phyloP scores from a whole-genome alignment of 2,888 invertebrate genomes.

The Megastigmus dorsalis region DNA sequence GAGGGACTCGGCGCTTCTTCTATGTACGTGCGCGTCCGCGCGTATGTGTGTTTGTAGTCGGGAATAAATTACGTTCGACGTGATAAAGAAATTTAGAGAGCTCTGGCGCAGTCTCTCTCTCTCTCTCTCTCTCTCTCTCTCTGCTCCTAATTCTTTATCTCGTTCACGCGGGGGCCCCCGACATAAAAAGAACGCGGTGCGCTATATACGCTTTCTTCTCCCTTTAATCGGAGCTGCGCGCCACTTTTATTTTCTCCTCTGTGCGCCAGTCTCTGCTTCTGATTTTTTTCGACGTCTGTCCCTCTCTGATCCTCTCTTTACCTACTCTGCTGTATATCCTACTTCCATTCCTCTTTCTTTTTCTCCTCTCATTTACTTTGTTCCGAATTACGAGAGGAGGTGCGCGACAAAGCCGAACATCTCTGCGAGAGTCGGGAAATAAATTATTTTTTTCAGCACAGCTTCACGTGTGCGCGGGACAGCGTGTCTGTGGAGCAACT shows the following conservation, averaged over 20 bases:
- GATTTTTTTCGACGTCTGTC: background rate
- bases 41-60: background rate
- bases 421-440: background rate
- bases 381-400: background rate
- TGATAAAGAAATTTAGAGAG: conserved; percentile 32
- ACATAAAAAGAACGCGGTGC: no score
- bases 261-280: background rate
- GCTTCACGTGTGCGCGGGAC: no score
- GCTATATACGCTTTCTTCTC: no score
- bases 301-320: no score
- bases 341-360: no score
- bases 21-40: background rate
- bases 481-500: background rate
- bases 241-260: background rate
- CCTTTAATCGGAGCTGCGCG: background rate
- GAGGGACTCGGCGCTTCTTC: conserved; percentile 13
- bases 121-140: background rate
- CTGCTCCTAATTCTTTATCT: background rate
- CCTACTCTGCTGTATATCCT: no score
- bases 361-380: conserved; percentile 23
- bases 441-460: conserved; percentile 21
- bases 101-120: background rate
- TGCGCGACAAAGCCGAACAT: background rate
- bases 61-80: conserved; percentile 16
- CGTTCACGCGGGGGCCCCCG: no score